Conservation (phyloP, 2,888 invertebrate species). For the Rosalia funebris region DNA sequence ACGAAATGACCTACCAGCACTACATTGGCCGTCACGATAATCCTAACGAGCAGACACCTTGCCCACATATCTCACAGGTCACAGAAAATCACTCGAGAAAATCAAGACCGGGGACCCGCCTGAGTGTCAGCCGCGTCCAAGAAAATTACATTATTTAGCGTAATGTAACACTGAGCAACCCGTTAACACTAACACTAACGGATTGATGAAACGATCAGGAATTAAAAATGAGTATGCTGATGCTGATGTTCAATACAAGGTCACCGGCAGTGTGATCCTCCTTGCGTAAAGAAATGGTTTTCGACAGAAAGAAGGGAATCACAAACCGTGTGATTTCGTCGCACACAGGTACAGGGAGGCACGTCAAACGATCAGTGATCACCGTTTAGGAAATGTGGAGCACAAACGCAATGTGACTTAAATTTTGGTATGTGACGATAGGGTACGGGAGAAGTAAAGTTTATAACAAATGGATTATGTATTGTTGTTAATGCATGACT, state of each 20-base stretch:
- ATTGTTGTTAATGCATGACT: no score
- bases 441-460: not conserved
- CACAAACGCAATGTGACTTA: no score
- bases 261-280: conserved; percentile 31
- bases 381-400: not conserved
- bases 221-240: conserved; percentile 34
- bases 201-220: conserved; percentile 26
- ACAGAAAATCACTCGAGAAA: not conserved
- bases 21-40: not conserved
- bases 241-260: conserved; percentile 35
- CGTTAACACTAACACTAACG: conserved; percentile 23
- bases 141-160: conserved; percentile 6
- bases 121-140: not conserved
- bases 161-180: conserved; percentile 6
- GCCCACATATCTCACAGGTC: not conserved
- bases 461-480: no score
- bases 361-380: no score
- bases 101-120: not conserved
- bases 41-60: not conserved
- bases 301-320: not conserved
- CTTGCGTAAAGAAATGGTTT: conserved; percentile 33
- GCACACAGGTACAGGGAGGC: not conserved
- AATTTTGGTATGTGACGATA: not conserved
- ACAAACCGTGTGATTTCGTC: not conserved
- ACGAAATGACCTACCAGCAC: conserved; percentile 5